A percentile compares a stretch with the other conserved stretches of the same genome.
These are phyloP conservation scores for Rhogogaster chlorosoma DNA, from an alignment of 2,888 invertebrate genomes.

Conservation along the genomic window DNA sequence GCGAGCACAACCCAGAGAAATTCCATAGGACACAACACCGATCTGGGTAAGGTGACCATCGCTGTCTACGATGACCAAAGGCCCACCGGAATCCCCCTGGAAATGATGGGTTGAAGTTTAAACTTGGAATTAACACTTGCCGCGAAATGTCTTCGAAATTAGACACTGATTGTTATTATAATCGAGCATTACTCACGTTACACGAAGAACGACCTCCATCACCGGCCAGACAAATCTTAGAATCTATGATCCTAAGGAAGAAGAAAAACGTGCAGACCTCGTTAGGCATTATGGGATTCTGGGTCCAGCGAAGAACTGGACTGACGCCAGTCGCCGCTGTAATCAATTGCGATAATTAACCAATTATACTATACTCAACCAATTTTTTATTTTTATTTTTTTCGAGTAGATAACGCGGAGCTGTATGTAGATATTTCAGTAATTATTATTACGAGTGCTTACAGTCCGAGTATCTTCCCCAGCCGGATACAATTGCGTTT, in stretches of 20 bases:
- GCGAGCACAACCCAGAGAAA: slow-evolving; percentile 63
- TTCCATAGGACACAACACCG: slow-evolving; percentile 68
- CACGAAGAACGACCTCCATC: neutral
- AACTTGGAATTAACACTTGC: too few species aligned
- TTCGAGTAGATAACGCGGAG: too few species aligned
- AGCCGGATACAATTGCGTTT: slow-evolving; percentile 77
- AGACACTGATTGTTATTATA: neutral
- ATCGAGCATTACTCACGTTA: too few species aligned
- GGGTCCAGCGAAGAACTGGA: slow-evolving; percentile 76
- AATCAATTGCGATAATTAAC: neutral
- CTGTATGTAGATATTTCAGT: neutral
- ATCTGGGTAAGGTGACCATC: slow-evolving; percentile 59
- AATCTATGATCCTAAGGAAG: neutral
- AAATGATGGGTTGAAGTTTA: too few species aligned
- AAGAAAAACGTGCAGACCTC: neutral
- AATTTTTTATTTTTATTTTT: too few species aligned
- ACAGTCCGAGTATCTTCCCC: slow-evolving; percentile 77
- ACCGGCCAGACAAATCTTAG: neutral
- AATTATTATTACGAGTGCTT: slow-evolving; percentile 46
- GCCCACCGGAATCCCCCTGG: slow-evolving; percentile 72
- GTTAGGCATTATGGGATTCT: neutral
- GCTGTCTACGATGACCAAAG: slow-evolving; percentile 59
- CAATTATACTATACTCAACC: neutral
- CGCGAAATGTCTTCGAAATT: neutral
- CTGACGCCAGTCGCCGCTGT: neutral